Evolutionary conservation across 1,140 invertebrate genomes (phyloP), one percentile per base, ranked within the genome.

Genomic region (Hydropsyche tenuis): DNA sequence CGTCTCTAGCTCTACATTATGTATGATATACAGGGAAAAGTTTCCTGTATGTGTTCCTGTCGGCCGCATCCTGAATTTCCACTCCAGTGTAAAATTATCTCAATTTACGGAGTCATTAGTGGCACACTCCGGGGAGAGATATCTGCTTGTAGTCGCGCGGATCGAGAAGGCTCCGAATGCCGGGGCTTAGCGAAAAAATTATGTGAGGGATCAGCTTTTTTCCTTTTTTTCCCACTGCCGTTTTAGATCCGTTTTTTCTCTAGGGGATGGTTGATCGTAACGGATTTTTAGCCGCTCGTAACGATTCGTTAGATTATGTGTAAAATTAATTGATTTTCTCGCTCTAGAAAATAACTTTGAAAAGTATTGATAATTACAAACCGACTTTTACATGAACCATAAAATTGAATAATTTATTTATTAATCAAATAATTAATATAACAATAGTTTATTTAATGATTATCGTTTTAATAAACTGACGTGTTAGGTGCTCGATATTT

Each of bases 71-170:
- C 69, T 72, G 69, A 72, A 72, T 72, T 64, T 74, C 75, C 75
- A 82, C 79, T 83, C 79, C 79, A 79, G 73, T 82, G 81, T 78
- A 81, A 83, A 84, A 84, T 84, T 83, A 84, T 85, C 81, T 83
- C 83, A 84, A 84, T 85, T 85, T 84, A 82, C 81, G 72, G 80
- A 83, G 83, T 83, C 84, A 85, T 85, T 85, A 85, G 81, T 70
- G 77, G 79, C 80, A 81, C 69, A 84, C 83, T 82, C 83, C 70
- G 79, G 80, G 82, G 83, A 82, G 83, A 83, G 82, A 84, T 85
- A 85, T 81, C 81, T 81, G 78, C 51, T 66, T 71, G 79, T 80
- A 79, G 78, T 11, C 27, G 27, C 63, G 63, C 48, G 63, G 63
- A 43, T 43, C 63, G 22, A 42, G 63, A 12, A 25, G 30, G 30